Conservation (phyloP, 2,888 invertebrate genomes). For the Pristionchus japonicus region DNA sequence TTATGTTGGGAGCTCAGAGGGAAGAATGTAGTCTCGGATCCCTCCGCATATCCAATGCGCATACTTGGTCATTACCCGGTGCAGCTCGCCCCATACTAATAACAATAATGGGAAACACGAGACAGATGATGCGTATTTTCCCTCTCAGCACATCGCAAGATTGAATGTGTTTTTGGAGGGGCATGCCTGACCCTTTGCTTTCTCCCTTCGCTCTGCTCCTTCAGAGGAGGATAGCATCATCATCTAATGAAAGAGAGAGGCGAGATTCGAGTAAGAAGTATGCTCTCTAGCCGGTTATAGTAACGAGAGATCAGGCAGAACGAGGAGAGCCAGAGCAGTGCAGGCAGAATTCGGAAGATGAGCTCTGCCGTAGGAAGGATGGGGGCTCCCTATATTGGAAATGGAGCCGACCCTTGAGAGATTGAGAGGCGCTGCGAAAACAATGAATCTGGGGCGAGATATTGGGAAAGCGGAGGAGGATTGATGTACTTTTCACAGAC, state of each 20-base stretch:
- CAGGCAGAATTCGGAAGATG: neutral
- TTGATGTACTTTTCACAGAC: neutral
- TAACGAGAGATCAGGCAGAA: neutral
- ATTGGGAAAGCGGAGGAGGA: neutral
- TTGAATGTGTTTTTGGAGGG: neutral
- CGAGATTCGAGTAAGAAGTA: neutral
- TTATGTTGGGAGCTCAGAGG: neutral
- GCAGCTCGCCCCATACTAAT: neutral
- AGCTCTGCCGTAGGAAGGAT: neutral
- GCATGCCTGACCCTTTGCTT: neutral
- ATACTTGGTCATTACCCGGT: neutral
- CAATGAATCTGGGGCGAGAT: neutral
- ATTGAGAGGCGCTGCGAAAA: neutral
- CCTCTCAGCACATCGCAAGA: too few relatives aligned
- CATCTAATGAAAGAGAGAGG: constrained; percentile 6
- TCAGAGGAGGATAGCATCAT: neutral
- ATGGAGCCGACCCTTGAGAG: neutral
- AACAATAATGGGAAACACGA: neutral
- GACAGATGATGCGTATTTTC: constrained; percentile 16
- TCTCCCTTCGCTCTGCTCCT: neutral
- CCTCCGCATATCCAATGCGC: neutral
- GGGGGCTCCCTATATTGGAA: constrained; percentile 8
- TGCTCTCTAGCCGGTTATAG: neutral
- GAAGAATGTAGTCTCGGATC: neutral
- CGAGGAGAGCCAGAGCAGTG: neutral